Conservation (phyloP, 2,113 vertebrate genomes). For the Crotalus tigris region DNA sequence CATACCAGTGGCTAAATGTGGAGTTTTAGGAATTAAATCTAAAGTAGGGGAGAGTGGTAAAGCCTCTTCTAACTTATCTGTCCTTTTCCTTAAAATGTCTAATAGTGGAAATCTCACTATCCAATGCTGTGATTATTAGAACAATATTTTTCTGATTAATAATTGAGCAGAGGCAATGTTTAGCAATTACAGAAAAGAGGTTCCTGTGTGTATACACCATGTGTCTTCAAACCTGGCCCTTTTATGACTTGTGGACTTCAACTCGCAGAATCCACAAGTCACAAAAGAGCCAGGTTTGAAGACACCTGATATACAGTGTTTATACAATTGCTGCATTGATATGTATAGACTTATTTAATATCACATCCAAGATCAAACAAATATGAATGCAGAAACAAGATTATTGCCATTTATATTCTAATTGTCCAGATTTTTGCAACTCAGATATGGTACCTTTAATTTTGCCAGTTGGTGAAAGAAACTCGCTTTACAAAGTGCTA, state of each 20-base stretch:
- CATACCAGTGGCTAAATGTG: neutral
- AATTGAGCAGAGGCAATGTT: neutral
- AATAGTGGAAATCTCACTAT: neutral
- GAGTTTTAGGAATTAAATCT: neutral
- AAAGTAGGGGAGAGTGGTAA: neutral
- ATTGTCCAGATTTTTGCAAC: neutral
- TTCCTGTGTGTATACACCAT: neutral
- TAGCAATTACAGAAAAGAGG: neutral
- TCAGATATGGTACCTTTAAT: neutral
- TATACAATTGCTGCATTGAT: neutral
- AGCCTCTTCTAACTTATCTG: neutral
- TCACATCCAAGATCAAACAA: neutral
- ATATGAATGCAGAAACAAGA: neutral
- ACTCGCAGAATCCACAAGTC: too few species aligned
- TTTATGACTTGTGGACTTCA: too few species aligned
- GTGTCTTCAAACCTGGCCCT: too few species aligned
- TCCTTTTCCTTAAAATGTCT: neutral
- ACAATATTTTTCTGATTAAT: neutral
- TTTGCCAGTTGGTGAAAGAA: neutral
- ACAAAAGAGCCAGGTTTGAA: too few species aligned
- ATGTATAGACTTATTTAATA: neutral
- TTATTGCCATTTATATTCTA: neutral
- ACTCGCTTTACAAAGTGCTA: neutral
- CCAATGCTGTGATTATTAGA: neutral
- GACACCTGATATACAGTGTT: neutral